Evolutionary conservation across 1,140 invertebrate genomes (phyloP), one percentile per base, ranked within the genome.

Genomic region (Gryon sp.): DNA sequence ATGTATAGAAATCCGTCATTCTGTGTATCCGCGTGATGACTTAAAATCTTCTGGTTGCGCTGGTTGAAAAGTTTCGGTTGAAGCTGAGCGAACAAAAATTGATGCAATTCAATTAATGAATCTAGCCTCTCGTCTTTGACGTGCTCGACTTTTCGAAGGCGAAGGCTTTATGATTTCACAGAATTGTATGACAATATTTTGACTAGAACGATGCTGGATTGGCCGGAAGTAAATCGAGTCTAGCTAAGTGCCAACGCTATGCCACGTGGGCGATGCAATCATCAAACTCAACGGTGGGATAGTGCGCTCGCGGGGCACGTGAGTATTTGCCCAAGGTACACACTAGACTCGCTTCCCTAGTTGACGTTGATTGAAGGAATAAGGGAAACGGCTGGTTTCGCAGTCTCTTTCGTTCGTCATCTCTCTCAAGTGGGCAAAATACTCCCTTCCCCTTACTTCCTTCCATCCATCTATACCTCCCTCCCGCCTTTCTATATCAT

Each of bases 311-410:
- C 80, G 78, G 79, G 78, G 77, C 78, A 85, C 80, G 83, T 78
- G 82, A 86, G 85, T 87, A 88, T 88, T 89, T 89, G 85, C 86
- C 66, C 82, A 83, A 79, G 80, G 84, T 82, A 87, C 84, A 89
- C 86, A 88, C 86, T 88, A 88, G 83, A 87, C 86, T 83, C 82
- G 82, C 80, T 81, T 84, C 83, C 85, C 83, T 82, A 85, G 83
- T 86, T 88, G 87, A 89, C 87, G 86, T 89, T 89, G 87, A 88
- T 88, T 88, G 87, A 87, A 88, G 85, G 83, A 88, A 88, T 87
- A 88, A 88, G 86, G 86, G 86, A 88, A 88, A 86, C 81, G 85
- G 78, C 57, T 80, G 86, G 83, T 79, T 83, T 73, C 59, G 59
- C 80, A 80, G 80, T 86, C 83, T 76, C 59, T 60, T 48, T 66